These are phyloP conservation scores for Jordanella pulchra DNA, from an alignment of 2,797 vertebrate genomes.

Conservation along the genomic window DNA sequence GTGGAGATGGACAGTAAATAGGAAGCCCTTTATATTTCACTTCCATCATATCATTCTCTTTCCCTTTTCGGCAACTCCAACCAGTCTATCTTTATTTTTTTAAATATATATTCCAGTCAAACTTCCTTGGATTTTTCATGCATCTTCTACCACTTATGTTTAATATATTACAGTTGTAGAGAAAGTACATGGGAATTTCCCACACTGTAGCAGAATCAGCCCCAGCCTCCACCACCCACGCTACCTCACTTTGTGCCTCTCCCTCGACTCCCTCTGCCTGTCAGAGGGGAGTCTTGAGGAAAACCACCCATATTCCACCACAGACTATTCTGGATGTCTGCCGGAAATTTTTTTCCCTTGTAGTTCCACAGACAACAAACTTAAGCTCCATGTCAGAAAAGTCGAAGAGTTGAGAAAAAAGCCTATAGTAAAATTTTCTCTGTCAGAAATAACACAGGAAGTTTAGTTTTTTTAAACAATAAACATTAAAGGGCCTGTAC, in stretches of 20 bases:
- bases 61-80: constrained; percentile 18
- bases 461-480: too few relatives aligned
- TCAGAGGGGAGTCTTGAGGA: constrained; percentile 80
- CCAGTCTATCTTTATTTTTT: constrained; percentile 22
- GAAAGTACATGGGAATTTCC: constrained; percentile 84
- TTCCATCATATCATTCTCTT: not conserved
- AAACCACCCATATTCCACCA: constrained; percentile 77
- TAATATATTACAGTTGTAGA: constrained; percentile 60
- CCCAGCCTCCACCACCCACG: constrained; percentile 56
- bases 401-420: constrained; percentile 19
- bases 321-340: constrained; percentile 50
- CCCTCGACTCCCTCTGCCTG: constrained; percentile 64
- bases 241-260: constrained; percentile 48
- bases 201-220: constrained; percentile 71
- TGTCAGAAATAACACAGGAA: constrained; percentile 14
- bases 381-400: constrained; percentile 54
- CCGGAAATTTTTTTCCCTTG: constrained; percentile 62
- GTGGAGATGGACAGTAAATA: constrained; percentile 24
- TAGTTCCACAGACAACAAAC: constrained; percentile 75
- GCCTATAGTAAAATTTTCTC: constrained; percentile 1
- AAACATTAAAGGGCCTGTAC: too few relatives aligned
- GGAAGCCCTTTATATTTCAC: not conserved
- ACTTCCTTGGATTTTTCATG: constrained; percentile 21
- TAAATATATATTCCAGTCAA: constrained; percentile 6
- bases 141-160: constrained; percentile 48